These are phyloP conservation scores for Ectropis crepuscularia DNA, from an alignment of 2,888 invertebrate species.

Conservation along the genomic window DNA sequence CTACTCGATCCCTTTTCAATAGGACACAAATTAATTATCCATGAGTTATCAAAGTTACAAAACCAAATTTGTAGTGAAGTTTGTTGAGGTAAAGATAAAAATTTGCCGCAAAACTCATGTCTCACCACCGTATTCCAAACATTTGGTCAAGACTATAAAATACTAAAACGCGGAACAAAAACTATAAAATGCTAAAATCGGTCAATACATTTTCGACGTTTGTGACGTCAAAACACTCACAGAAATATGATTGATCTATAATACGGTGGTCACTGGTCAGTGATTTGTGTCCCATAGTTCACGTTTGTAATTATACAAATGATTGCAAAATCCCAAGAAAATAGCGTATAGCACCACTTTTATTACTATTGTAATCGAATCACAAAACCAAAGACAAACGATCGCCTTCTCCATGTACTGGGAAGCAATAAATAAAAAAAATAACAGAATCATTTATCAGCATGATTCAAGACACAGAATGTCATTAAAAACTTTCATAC, in stretches of 20 bases:
- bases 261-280: too few species aligned
- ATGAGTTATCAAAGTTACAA: too few species aligned
- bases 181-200: too few species aligned
- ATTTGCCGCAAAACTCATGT: too few species aligned
- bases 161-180: too few species aligned
- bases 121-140: too few species aligned
- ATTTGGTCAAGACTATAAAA: too few species aligned
- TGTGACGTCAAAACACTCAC: too few species aligned
- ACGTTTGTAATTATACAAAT: constrained; percentile 25
- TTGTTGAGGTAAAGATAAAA: too few species aligned
- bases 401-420: constrained; percentile 45
- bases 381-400: constrained; percentile 60
- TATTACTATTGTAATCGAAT: constrained; percentile 42
- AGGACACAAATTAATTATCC: background rate
- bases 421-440: constrained; percentile 55
- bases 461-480: constrained; percentile 41
- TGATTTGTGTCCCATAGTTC: background rate
- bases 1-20: constrained; percentile 5
- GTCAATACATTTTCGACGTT: too few species aligned
- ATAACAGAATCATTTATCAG: constrained; percentile 46
- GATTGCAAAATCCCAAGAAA: constrained; percentile 41
- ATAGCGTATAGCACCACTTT: constrained; percentile 54
- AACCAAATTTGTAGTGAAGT: too few species aligned
- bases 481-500: constrained; percentile 38
- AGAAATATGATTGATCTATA: too few species aligned